Evolutionary conservation across 1,140 invertebrate species (phyloP), one percentile per base, ranked within the genome.

Genomic region (Meloidogyne floridensis): DNA sequence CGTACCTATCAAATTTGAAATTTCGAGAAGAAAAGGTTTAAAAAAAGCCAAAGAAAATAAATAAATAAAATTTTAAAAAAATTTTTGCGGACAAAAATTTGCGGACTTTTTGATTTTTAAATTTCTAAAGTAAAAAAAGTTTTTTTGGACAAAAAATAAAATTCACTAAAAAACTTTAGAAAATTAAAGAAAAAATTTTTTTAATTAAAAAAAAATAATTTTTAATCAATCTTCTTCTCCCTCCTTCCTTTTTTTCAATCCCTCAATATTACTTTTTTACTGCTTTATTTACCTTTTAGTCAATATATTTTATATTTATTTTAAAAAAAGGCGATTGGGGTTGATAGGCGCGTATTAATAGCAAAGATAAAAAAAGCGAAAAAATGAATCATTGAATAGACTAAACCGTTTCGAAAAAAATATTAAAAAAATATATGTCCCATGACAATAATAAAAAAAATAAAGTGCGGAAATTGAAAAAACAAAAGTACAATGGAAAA

Each of bases 321-420:
- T 53, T 53, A 6, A 75, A 75, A 75, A 75, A 32, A 75, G 20
- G n/a, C 20, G n/a, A 75, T 53, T 53, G n/a, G 15, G 72, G 72
- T 73, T 32, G n/a, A n/a, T 20, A 71, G 5, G 32, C 7, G 18
- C 18, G 70, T 72, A 10, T 54, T 8, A 8, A 10, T 53, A 54
- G 9, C 2, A 54, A 9, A 11, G 53, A 54, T 54, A 54, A 54
- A 54, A 54, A 54, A 54, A 11, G 8, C 53, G 11, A 54, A 54
- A 54, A 54, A 54, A 54, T 54, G 53, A 54, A 54, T 54, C 53
- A 54, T 54, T 54, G 11, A 13, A 76, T 13, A 47, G 71, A 72
- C 10, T 32, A 72, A 15, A 72, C 71, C 71, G 10, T 32, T 32
- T 72, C 2, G 8, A 7, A 13, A 53, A 15, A 73, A 75, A 75